Base-by-base conservation (phyloP, 1,140 invertebrate genomes). In the Drosophila equinoxialis region DNA sequence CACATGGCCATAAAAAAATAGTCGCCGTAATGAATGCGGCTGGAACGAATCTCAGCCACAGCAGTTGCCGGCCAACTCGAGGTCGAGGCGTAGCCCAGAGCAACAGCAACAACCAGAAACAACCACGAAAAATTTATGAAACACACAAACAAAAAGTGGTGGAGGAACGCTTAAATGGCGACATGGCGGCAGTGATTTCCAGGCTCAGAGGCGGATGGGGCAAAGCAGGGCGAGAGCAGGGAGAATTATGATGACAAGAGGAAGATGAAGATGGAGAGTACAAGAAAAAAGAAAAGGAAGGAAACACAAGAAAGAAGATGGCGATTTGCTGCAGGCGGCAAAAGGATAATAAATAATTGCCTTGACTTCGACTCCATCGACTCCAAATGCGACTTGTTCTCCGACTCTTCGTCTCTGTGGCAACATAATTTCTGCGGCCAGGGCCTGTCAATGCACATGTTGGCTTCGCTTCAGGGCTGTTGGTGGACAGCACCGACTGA, bases 261-360 rank as follows among this genome's bases (percentile, higher is more conserved):
- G 69, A 74, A 51, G 65, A 51, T 51, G 45, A 51, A 51, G 45
- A 51, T 51, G 45, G 45, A 51, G 45, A 51, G 70, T 71, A 71
- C 68, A 72, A 57, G 65, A 59, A 17, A 57, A 45, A 39, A 39
- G 82, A 85, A 70, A 68, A 70, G 59, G 72, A 70, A 74, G 54
- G 55, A 45, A 30, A 30, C 1, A 30, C 30, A 6, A 78, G 64
- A 78, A 51, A 51, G 57, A 78, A 78, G 68, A 78, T 75, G 76
- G 76, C 76, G 76, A 51, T 42, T 79, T 54, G 79, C 83, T 87
- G 76, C 79, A 63, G 83, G 79, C 83, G 20, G 74, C 68, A 79
- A 67, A 77, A 85, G 83, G 83, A 86, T 86, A 83, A 86, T 87
- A 86, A 86, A 86, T 86, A 86, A 86, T 86, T 86, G 83, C 83